Percentiles rank a stretch among this genome's conserved stretches.
These are phyloP conservation scores for Melolontha melolontha DNA, from an alignment of 2,888 invertebrate species.

Conservation along the genomic window DNA sequence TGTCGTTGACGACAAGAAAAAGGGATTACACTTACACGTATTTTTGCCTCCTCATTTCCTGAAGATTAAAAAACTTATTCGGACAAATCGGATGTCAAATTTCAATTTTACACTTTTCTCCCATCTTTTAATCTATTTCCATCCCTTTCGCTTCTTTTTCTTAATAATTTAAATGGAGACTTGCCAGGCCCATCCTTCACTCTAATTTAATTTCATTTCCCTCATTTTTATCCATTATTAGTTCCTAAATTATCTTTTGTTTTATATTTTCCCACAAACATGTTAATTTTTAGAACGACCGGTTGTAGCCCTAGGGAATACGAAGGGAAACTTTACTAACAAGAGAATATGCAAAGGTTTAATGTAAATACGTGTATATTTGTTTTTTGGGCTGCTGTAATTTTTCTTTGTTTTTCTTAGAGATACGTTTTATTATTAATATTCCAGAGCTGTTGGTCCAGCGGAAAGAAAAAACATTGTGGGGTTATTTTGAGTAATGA, in stretches of 20 bases:
- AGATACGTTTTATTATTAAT: slow-evolving; percentile 3
- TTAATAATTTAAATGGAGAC: slow-evolving; percentile 8
- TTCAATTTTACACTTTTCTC: slow-evolving; percentile 28
- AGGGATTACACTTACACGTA: slow-evolving; percentile 36
- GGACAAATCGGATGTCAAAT: slow-evolving; percentile 38
- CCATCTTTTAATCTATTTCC: slow-evolving; percentile 21
- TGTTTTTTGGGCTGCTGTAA: slow-evolving; percentile 7
- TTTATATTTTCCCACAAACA: slow-evolving; percentile 6
- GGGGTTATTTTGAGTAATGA: neutral
- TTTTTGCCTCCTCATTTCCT: slow-evolving; percentile 34
- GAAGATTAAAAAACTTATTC: slow-evolving; percentile 39
- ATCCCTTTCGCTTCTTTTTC: neutral
- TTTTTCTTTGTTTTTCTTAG: slow-evolving; percentile 14
- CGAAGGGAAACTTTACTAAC: neutral
- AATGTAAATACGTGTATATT: slow-evolving; percentile 15
- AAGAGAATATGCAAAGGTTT: neutral
- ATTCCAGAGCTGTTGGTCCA: neutral
- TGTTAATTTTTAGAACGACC: slow-evolving; percentile 28
- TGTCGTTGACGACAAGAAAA: slow-evolving; percentile 21
- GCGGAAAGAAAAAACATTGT: neutral
- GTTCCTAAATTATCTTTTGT: slow-evolving; percentile 28
- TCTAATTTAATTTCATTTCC: slow-evolving; percentile 26
- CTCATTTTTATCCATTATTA: slow-evolving; percentile 29
- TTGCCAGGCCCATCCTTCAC: neutral
- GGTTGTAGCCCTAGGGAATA: slow-evolving; percentile 1